A percentile compares a stretch with the other conserved stretches of the same genome.
Conservation (phyloP, 2,888 invertebrate species). For the Dicranocentrus wangi region DNA sequence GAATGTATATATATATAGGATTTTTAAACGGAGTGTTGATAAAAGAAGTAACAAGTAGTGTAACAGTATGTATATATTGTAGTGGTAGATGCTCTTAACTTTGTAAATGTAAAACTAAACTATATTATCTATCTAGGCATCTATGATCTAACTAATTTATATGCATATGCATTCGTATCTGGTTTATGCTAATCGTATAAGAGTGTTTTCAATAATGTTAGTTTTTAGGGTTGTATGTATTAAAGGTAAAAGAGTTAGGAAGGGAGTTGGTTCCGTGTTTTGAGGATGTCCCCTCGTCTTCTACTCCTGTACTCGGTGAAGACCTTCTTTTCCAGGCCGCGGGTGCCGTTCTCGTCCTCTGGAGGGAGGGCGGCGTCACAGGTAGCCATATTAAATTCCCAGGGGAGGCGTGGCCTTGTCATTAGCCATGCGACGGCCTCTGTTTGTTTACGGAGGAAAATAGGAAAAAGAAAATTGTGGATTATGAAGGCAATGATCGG, state of each 20-base stretch:
- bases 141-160: too few relatives aligned
- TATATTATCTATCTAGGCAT: too few relatives aligned
- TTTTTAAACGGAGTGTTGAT: neutral
- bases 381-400: constrained; percentile 48
- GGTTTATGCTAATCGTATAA: too few relatives aligned
- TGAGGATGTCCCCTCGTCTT: constrained; percentile 58
- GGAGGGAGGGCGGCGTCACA: constrained; percentile 33
- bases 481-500: too few relatives aligned
- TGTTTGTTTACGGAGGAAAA: too few relatives aligned
- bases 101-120: too few relatives aligned
- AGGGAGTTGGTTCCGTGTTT: constrained; percentile 14
- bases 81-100: too few relatives aligned
- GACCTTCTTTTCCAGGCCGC: constrained; percentile 60
- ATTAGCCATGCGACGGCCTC: constrained; percentile 55
- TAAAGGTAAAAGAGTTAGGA: neutral
- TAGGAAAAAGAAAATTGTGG: neutral
- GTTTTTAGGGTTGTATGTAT: too few relatives aligned
- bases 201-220: too few relatives aligned
- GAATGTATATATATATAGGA: constrained; percentile 1
- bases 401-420: constrained; percentile 34
- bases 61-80: too few relatives aligned
- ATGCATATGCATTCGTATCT: too few relatives aligned
- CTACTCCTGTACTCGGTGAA: constrained; percentile 62
- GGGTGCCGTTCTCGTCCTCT: constrained; percentile 47
- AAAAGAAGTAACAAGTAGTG: constrained; percentile 1